Conservation (phyloP, 1,140 invertebrate genomes). For the Nymphalis io region DNA sequence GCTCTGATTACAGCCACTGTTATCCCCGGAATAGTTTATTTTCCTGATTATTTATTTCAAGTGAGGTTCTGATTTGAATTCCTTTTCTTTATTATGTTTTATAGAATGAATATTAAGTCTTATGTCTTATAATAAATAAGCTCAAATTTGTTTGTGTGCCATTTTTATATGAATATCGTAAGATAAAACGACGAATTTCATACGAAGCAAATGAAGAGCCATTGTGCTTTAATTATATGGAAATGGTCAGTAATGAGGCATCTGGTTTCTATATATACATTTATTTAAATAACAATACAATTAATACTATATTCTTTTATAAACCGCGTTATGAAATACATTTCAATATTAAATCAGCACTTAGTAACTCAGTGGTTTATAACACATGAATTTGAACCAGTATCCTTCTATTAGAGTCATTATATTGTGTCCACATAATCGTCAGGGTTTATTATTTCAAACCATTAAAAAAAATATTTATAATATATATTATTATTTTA, state of each 20-base stretch:
- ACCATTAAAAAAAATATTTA: too few relatives aligned
- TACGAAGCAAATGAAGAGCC: conserved; percentile 2
- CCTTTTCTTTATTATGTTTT: not conserved
- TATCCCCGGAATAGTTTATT: conserved; percentile 18
- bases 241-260: not conserved
- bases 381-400: too few relatives aligned
- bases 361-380: too few relatives aligned
- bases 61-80: conserved; percentile 3
- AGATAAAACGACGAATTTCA: not conserved
- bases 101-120: not conserved
- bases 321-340: too few relatives aligned
- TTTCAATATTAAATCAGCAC: too few relatives aligned
- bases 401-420: too few relatives aligned
- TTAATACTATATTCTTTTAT: too few relatives aligned
- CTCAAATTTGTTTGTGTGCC: not conserved
- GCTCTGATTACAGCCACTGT: conserved; percentile 42
- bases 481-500: not conserved
- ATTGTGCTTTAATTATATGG: conserved; percentile 1
- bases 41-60: conserved; percentile 14
- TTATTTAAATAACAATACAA: too few relatives aligned
- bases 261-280: not conserved
- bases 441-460: too few relatives aligned
- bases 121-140: not conserved
- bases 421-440: too few relatives aligned
- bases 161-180: not conserved